Base-by-base conservation (phyloP, 2,113 vertebrate genomes). In the Pelobates fuscus region DNA sequence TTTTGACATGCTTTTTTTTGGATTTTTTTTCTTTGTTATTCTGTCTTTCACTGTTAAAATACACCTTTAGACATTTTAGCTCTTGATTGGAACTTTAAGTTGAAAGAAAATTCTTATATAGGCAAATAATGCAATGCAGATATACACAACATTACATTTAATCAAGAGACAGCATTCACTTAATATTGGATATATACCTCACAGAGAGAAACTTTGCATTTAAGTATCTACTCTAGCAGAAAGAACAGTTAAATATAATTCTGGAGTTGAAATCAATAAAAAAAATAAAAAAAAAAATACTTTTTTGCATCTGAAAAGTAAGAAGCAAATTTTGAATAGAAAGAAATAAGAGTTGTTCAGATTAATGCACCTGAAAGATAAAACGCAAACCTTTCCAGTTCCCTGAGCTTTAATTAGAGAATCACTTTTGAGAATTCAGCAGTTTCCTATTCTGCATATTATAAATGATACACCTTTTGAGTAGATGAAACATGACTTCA, bases 381-480 rank as follows among this genome's bases (percentile, higher is more conserved):
- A 75, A 59, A 59, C 52, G 24, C n/a, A 75, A 63, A 68, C 59
- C 64, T 61, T 68, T 77, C 65, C 73, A 77, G 73, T 20, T 77
- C 62, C 49, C 65, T 75, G 72, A 75, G 41, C 64, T 77, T 67
- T 77, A 77, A 77, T 68, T 77, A 68, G 64, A 3, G 63, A 59
- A 21, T 32, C 26, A 11, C 73, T 77, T 77, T 60, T 75, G 63
- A 77, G 55, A 77, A 52, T 77, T 77, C 73, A 77, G 73, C 65
- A 68, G 25, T 75, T 75, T 75, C 54, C 49, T 67, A 75, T 29
- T 77, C 73, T 77, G 73, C 64, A 77, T 77, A 61, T 77, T 68
- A 66, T 74, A 74, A 74, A 74, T 66, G 64, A 77, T 68, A 58
- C 41, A 77, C 73, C 65, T 49, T 75, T 68, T 67, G 64, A 68